Conservation (phyloP, 2,888 invertebrate species). For the Laothoe populi region DNA sequence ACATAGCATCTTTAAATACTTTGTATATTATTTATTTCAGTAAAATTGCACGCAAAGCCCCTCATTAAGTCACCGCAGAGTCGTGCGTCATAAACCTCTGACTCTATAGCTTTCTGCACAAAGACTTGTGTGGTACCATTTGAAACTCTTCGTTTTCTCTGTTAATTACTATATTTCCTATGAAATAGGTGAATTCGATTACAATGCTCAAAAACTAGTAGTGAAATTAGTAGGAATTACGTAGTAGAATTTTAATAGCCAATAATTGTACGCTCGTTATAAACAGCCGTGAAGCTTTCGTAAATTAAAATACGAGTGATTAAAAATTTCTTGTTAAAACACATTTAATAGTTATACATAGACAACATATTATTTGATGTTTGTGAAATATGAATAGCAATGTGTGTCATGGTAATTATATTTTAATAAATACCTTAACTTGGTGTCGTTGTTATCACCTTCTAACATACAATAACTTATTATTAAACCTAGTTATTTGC, state of each 20-base stretch:
- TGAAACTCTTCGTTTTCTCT: not conserved
- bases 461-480: not conserved
- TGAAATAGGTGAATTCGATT: slow-evolving; percentile 5
- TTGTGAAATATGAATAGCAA: not conserved
- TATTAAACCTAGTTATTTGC: not conserved
- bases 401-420: slow-evolving; percentile 14
- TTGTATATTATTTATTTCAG: not conserved
- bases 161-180: not conserved
- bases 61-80: slow-evolving; percentile 20
- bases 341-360: not conserved
- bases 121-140: not conserved
- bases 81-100: slow-evolving; percentile 18
- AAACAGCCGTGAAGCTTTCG: slow-evolving; percentile 19
- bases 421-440: slow-evolving; percentile 11
- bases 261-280: slow-evolving; percentile 15
- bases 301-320: not conserved
- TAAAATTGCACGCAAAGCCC: not conserved
- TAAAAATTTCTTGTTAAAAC: slow-evolving; percentile 8
- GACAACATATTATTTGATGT: not conserved
- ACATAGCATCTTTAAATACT: not conserved
- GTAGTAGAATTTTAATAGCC: slow-evolving; percentile 21
- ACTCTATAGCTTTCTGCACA: slow-evolving; percentile 12
- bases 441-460: not conserved
- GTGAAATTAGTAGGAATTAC: slow-evolving; percentile 16
- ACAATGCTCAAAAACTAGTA: slow-evolving; percentile 9